Evolutionary conservation across 2,888 invertebrate species (phyloP), one percentile per base, ranked within the genome.

Genomic region (Heterodera filipjevi): DNA sequence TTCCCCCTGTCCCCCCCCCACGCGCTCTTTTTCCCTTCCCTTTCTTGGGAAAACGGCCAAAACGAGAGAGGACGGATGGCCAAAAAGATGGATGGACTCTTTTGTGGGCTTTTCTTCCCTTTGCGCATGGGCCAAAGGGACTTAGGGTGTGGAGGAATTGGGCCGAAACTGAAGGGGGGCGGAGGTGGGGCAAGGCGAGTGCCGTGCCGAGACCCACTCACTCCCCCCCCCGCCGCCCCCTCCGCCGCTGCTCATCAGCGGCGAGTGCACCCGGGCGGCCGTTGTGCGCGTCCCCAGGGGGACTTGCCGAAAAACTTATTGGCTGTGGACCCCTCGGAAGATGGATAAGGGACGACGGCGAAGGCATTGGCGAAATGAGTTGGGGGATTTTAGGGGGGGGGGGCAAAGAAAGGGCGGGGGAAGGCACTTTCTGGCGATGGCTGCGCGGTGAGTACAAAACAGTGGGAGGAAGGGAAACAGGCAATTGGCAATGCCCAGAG

Each of bases 251-350:
- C 32, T 27, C 66, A 49, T 27, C 59, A 49, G 16, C 59, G 27
- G 59, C 27, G 59, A 59, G 59, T 59, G 59, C 53, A 53, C 22
- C 53, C 53, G 53, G 14, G 53, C n/a, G n/a, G n/a, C n/a, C 59
- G 59, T 59, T 59, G 59, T 68, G 68, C 68, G 68, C 68, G 27
- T 68, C 68, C 66, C 59, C 68, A 30, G 68, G 19, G 68, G 68
- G 68, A 68, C 68, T 68, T 68, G 68, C 30, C 68, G 68, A 68
- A 68, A 59, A 68, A 68, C 68, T 68, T 68, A 68, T 68, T 68
- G 68, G 33, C 19, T 35, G 66, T 16, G 12, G 46, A 8, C 19
- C 16, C n/a, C 59, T 35, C 68, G 68, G 35, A 68, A 33, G 68
- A 68, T 32, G 68, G 68, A 59, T 59, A 59, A 68, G 68, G 68